Evolutionary conservation across 2,888 invertebrate species (phyloP).

Genomic region (Epiblema foenella): DNA sequence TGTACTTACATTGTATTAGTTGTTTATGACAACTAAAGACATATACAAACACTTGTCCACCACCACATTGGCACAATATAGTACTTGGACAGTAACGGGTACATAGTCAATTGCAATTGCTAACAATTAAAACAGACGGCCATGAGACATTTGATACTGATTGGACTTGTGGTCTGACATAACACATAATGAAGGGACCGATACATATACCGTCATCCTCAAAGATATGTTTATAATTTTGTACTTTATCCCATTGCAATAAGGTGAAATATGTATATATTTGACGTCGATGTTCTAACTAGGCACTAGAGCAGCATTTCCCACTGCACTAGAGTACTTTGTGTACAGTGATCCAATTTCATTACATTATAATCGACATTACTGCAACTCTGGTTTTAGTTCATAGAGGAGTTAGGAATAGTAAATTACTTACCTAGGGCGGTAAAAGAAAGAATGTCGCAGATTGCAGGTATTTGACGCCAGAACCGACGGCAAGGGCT

Average conservation of each 20-base stretch:
- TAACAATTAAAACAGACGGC: conserved; percentile 55
- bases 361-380: background rate
- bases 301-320: too few relatives aligned
- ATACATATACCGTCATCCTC: background rate
- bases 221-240: background rate
- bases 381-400: too few relatives aligned
- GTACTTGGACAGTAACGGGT: too few relatives aligned
- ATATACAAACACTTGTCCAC: too few relatives aligned
- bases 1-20: too few relatives aligned
- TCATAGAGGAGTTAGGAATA: too few relatives aligned
- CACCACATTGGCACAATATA: too few relatives aligned
- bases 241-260: background rate
- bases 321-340: background rate
- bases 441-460: too few relatives aligned
- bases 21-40: too few relatives aligned
- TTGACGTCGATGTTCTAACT: background rate
- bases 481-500: too few relatives aligned
- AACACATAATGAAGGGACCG: conserved; percentile 35
- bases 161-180: conserved; percentile 49
- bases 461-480: too few relatives aligned
- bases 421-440: too few relatives aligned
- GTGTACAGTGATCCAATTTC: background rate
- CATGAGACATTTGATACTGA: conserved; percentile 57
- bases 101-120: conserved; percentile 56
- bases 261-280: background rate